Base-by-base conservation (phyloP, 1,140 invertebrate genomes). In the Carcinoscorpius rotundicauda region DNA sequence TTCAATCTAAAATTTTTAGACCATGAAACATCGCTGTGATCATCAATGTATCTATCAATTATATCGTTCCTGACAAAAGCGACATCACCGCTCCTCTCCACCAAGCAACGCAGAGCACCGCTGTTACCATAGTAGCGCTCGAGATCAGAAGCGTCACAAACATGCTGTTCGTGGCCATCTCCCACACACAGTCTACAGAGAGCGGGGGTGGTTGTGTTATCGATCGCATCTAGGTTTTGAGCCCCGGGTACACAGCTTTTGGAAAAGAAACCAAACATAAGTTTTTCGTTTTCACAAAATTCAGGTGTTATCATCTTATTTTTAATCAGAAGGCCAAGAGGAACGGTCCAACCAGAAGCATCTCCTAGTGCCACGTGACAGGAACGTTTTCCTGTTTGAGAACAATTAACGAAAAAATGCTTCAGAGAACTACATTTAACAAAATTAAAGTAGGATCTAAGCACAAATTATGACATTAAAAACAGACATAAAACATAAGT, bases 361-460 rank as follows among this genome's bases (percentile, higher is more conserved):
- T 86, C 80, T 51, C 86, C 86, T 51, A 87, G 84, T 3, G 86
- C 87, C 0, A 87, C 88, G 73, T 89, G 87, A 73, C 88, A 90
- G 3, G 87, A 88, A 69, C 84, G 86, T 56, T 87, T 78, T 5
- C 86, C 86, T 62, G 82, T 82, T 29, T 29, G 29, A 90, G 74
- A 62, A 83, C 82, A 64, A 83, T 78, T 48, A 87, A 73, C 51
- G 78, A 82, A 63, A 81, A 80, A 58, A 89, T 85, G 0, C 82
- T 73, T 3, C 84, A 29, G 29, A 29, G 29, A 29, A 1, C 29
- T 29, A 29, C 76, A 58, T 83, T 81, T 66, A 87, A 87, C 73
- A 85, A 85, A 0, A 90, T 79, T 4, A 90, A 82, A 6, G 86
- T 86, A 0, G 89, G 86, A 6, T 86, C 85, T 76, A 88, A 85